A percentile compares a stretch with the other conserved stretches of the same genome.
Evolutionary conservation across 2,113 vertebrate genomes (phyloP).

Genomic region (Podilymbus podiceps): DNA sequence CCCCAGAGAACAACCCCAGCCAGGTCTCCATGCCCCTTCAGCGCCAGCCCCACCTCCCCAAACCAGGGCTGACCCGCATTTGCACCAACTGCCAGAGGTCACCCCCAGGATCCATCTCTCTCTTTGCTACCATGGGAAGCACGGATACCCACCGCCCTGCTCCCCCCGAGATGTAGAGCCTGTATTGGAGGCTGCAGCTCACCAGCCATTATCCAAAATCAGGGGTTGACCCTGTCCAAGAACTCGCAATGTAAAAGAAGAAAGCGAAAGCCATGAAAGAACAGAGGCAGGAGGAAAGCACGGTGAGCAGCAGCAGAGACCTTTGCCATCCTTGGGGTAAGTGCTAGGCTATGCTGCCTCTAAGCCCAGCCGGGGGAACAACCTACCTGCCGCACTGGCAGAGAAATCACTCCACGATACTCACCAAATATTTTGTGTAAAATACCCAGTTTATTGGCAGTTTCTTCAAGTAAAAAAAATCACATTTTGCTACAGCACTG

Average conservation of each 20-base stretch:
- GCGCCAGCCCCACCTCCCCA: neutral
- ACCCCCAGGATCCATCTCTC: neutral
- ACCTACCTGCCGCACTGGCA: neutral
- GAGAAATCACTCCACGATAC: neutral
- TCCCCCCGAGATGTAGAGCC: neutral
- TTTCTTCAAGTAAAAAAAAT: neutral
- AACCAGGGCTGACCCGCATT: neutral
- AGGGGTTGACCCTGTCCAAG: neutral
- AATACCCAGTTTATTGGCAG: neutral
- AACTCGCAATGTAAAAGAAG: fast-evolving
- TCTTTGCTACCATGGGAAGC: neutral
- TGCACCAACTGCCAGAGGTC: neutral
- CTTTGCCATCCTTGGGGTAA: neutral
- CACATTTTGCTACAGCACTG: neutral
- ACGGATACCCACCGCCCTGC: neutral
- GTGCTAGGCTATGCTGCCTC: neutral
- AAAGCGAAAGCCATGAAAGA: neutral
- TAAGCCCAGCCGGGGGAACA: neutral
- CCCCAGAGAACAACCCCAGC: neutral
- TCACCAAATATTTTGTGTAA: neutral
- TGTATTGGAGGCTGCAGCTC: neutral
- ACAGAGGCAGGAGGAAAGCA: neutral
- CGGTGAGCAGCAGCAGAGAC: neutral
- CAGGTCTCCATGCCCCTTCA: neutral
- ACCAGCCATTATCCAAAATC: neutral